These are phyloP conservation scores for Oncorhynchus keta DNA, from an alignment of 2,113 vertebrate genomes.

Conservation along the genomic window DNA sequence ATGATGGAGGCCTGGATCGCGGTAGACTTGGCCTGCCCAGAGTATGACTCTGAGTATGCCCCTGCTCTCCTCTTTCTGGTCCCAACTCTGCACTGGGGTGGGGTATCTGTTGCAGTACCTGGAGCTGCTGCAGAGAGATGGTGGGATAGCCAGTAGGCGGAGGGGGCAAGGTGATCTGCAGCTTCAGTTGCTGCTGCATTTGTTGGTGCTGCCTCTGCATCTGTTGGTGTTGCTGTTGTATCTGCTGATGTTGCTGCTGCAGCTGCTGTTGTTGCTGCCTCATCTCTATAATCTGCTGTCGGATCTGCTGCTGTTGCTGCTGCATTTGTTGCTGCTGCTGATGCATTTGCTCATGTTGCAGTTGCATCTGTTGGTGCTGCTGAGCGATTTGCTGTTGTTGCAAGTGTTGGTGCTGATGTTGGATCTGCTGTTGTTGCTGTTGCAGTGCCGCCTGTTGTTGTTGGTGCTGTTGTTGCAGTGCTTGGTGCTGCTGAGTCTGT, in stretches of 20 bases:
- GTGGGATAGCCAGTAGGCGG: constrained; percentile 69
- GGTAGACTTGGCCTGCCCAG: constrained; percentile 69
- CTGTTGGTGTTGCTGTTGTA: constrained; percentile 77
- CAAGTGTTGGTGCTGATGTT: constrained; percentile 32
- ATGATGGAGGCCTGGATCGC: constrained; percentile 59
- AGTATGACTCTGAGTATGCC: constrained; percentile 59
- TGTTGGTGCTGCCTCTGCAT: constrained; percentile 79
- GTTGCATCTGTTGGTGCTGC: constrained; percentile 74
- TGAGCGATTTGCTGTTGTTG: constrained; percentile 56
- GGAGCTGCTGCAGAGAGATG: constrained; percentile 76
- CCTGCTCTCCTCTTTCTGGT: constrained; percentile 78
- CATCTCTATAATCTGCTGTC: constrained; percentile 76
- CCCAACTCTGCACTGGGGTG: constrained; percentile 64
- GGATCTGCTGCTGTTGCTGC: constrained; percentile 76
- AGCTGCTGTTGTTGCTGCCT: constrained; percentile 78
- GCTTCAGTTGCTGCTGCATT: constrained; percentile 79
- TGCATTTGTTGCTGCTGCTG: constrained; percentile 77
- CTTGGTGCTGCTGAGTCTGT: constrained; percentile 63
- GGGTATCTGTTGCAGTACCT: constrained; percentile 70
- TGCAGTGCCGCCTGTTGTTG: constrained; percentile 31
- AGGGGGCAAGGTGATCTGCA: constrained; percentile 75
- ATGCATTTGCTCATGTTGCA: constrained; percentile 75
- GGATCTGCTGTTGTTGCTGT: constrained; percentile 17
- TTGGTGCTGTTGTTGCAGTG: constrained; percentile 60
- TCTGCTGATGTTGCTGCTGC: constrained; percentile 78